phyloP scores from a whole-genome alignment of 2,797 vertebrate genomes.

The Hipposideros larvatus region DNA sequence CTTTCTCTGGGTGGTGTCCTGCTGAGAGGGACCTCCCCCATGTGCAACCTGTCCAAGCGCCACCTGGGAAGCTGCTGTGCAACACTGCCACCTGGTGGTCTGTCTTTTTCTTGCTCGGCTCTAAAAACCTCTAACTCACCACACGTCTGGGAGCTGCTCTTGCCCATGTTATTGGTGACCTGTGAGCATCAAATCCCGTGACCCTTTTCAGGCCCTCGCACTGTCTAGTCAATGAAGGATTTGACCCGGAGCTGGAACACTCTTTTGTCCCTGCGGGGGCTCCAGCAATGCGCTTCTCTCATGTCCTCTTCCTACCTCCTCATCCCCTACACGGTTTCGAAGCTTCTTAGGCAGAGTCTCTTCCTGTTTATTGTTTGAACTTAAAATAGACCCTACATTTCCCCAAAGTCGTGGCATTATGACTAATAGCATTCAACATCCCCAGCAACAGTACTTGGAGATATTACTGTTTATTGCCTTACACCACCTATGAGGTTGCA shows the following conservation, averaged over 20 bases:
- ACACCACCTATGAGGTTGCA: no score
- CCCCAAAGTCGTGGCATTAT: not conserved
- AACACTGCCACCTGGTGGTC: not conserved
- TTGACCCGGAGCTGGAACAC: not conserved
- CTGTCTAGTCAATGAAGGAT: not conserved
- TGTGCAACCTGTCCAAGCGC: accelerated
- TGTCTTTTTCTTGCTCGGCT: not conserved
- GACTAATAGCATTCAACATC: not conserved
- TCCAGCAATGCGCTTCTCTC: not conserved
- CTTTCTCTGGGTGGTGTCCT: not conserved
- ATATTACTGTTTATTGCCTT: not conserved
- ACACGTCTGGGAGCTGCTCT: not conserved
- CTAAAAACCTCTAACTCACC: not conserved
- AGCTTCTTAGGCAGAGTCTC: not conserved
- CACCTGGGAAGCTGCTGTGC: not conserved
- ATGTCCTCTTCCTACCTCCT: not conserved
- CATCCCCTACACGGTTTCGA: not conserved
- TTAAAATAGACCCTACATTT: not conserved
- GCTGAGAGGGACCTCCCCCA: not conserved
- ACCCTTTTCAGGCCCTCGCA: not conserved
- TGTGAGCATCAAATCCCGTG: not conserved
- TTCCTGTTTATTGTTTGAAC: not conserved
- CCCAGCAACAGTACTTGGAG: not conserved
- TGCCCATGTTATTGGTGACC: not conserved
- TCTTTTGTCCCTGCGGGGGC: not conserved